These are phyloP conservation scores for Anadara kagoshimensis DNA, from an alignment of 1,140 invertebrate genomes.

Conservation along the genomic window DNA sequence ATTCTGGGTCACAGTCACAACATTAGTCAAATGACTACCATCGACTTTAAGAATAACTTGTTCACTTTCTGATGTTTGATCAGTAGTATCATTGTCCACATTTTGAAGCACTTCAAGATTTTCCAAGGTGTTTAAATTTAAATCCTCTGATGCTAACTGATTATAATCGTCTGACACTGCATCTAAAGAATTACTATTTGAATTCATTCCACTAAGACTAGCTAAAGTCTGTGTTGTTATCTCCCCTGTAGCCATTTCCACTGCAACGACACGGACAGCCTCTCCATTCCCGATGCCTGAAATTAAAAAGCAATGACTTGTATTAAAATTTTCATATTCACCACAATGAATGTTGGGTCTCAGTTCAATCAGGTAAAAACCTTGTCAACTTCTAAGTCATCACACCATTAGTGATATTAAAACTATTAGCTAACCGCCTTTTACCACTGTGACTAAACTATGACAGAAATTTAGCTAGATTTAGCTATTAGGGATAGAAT, in stretches of 20 bases:
- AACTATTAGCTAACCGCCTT: no score
- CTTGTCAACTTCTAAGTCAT: no score
- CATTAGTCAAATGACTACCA: background rate
- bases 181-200: conserved; percentile 18
- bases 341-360: no score
- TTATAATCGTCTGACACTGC: no score
- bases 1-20: no score
- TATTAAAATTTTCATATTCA: background rate
- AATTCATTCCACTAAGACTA: background rate
- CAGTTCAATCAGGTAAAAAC: no score
- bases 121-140: no score
- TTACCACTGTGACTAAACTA: no score
- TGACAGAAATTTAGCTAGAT: no score
- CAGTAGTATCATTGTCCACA: conserved; percentile 2
- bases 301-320: conserved; percentile 15
- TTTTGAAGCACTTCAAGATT: conserved; percentile 3
- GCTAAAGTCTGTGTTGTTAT: conserved; percentile 5
- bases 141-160: no score
- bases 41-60: background rate
- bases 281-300: conserved; percentile 51
- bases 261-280: conserved; percentile 41
- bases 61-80: background rate
- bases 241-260: conserved; percentile 42
- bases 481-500: no score
- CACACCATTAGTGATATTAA: no score